Percentiles rank a stretch among this genome's conserved stretches.
phyloP scores from a whole-genome alignment of 2,113 vertebrate genomes.

The Ailurus styani region DNA sequence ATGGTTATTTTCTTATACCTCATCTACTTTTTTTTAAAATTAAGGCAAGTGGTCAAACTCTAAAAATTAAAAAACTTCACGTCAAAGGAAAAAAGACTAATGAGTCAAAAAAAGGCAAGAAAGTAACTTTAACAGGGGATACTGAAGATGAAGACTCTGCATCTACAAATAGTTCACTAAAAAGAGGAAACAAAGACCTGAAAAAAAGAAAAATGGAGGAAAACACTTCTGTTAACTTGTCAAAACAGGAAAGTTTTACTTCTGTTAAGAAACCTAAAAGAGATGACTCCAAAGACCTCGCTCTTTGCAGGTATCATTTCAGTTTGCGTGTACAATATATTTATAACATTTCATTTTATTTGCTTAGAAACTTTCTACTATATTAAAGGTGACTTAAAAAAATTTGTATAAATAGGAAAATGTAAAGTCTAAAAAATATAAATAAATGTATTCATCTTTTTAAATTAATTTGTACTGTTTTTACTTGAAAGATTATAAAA shows the following conservation, averaged over 20 bases:
- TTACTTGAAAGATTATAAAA: background rate
- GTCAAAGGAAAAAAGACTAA: conserved; percentile 89
- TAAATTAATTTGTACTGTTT: background rate
- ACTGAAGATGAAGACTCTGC: conserved; percentile 89
- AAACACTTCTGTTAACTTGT: conserved; percentile 77
- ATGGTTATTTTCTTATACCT: background rate
- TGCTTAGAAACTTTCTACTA: background rate
- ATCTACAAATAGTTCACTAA: conserved; percentile 88
- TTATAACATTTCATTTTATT: background rate
- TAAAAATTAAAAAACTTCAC: conserved; percentile 90
- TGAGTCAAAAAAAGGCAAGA: conserved; percentile 91
- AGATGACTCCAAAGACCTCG: conserved; percentile 92
- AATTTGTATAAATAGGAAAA: background rate
- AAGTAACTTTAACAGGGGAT: conserved; percentile 84
- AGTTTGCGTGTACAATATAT: background rate
- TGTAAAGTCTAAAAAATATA: background rate
- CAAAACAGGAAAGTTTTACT: conserved; percentile 89
- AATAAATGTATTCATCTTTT: background rate
- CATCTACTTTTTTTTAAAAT: conserved; percentile 59
- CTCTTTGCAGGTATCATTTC: conserved; percentile 87
- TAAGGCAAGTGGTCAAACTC: conserved; percentile 94
- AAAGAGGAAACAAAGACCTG: conserved; percentile 89
- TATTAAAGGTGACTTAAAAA: background rate
- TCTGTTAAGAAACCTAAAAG: conserved; percentile 92
- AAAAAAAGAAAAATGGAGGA: conserved; percentile 94